A percentile compares a stretch with the other conserved stretches of the same genome.
Conservation (phyloP, 1,140 invertebrate species). For the Mercenaria mercenaria region DNA sequence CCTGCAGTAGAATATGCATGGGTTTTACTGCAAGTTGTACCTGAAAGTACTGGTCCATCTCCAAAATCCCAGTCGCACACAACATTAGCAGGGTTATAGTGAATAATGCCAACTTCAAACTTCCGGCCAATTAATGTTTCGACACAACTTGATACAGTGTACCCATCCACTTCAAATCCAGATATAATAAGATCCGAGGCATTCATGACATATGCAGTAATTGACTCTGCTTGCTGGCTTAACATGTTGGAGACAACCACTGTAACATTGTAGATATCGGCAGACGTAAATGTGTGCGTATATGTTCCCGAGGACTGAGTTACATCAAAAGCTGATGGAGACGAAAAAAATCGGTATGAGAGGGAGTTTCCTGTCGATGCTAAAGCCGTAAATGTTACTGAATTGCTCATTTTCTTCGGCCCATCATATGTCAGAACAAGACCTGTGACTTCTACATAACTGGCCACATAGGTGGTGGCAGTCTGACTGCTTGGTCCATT, state of each 20-base stretch:
- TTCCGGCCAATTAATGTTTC: neutral
- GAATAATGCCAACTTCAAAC: conserved; percentile 47
- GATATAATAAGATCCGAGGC: conserved; percentile 49
- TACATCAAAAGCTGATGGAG: conserved; percentile 50
- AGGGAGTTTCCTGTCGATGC: conserved; percentile 60
- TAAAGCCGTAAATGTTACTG: conserved; percentile 61
- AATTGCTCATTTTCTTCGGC: conserved; percentile 61
- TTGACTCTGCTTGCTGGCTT: neutral
- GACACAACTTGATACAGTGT: conserved; percentile 19
- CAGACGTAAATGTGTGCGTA: conserved; percentile 46
- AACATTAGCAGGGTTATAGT: conserved; percentile 41
- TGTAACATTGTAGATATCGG: conserved; percentile 60
- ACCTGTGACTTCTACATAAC: conserved; percentile 56
- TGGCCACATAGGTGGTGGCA: neutral
- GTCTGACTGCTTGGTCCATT: conserved; percentile 56
- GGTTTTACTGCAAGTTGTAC: neutral
- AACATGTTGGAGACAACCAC: conserved; percentile 65
- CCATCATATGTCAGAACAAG: conserved; percentile 68
- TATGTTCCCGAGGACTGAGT: conserved; percentile 5
- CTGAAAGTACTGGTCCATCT: neutral
- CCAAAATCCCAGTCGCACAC: conserved; percentile 67
- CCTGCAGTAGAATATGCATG: conserved; percentile 43
- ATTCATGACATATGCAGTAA: conserved; percentile 65
- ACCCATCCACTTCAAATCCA: conserved; percentile 39
- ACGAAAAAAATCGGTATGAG: conserved; percentile 60